Percentiles rank a stretch among this genome's conserved stretches.
Conservation (phyloP, 1,140 invertebrate genomes). For the Zophobas atratus region DNA sequence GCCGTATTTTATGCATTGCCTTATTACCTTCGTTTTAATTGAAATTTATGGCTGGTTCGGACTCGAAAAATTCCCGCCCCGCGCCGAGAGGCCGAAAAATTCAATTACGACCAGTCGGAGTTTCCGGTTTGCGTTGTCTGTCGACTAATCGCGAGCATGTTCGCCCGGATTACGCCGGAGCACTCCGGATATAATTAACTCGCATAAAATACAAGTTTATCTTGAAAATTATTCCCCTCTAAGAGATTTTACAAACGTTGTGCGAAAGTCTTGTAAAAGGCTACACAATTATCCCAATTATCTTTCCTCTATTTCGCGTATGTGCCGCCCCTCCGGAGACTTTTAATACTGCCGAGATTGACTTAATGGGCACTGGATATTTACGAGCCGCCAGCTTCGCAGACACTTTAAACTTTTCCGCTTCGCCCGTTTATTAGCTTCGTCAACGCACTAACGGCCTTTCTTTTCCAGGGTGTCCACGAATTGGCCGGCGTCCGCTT, state of each 20-base stretch:
- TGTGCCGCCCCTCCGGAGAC: constrained; percentile 37
- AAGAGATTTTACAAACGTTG: constrained; percentile 33
- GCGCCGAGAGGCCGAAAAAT: constrained; percentile 16
- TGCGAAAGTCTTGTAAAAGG: constrained; percentile 32
- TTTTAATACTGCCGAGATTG: constrained; percentile 39
- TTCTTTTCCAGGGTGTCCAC: constrained; percentile 67
- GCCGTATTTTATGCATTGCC: constrained; percentile 47
- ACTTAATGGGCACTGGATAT: constrained; percentile 45
- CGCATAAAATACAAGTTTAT: constrained; percentile 40
- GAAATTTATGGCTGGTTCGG: constrained; percentile 43
- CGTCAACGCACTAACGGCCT: not conserved
- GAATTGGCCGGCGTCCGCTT: constrained; percentile 69
- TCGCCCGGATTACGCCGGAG: not conserved
- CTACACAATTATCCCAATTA: constrained; percentile 49
- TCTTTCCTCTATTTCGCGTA: constrained; percentile 46
- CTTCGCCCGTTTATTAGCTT: not conserved
- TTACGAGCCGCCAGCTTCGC: not conserved
- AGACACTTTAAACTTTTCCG: not conserved
- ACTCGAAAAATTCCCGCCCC: not conserved
- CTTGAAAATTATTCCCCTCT: constrained; percentile 14
- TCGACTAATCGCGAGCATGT: constrained; percentile 14
- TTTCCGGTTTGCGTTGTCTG: constrained; percentile 7
- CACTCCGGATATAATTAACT: constrained; percentile 42
- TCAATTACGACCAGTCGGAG: constrained; percentile 13
- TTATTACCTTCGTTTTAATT: constrained; percentile 46